Percentiles rank a stretch among this genome's conserved stretches.
phyloP scores from a whole-genome alignment of 2,797 vertebrate species.

The Anolis apletophallus region DNA sequence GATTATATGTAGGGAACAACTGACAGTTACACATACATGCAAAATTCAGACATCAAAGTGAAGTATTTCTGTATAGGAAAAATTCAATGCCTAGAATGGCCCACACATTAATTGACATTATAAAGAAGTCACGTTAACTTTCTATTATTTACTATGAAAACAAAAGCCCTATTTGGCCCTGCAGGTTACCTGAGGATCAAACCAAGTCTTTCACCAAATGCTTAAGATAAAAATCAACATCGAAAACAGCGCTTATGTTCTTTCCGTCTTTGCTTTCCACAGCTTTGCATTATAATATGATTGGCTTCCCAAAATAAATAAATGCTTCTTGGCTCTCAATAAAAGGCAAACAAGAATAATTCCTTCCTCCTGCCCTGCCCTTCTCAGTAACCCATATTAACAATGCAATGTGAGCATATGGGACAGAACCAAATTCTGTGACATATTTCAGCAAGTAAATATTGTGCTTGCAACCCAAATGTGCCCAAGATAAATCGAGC shows the following conservation, averaged over 20 bases:
- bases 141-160: conserved; percentile 9
- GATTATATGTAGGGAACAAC: background rate
- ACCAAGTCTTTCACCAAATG: background rate
- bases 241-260: background rate
- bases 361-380: conserved; percentile 24
- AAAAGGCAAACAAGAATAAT: conserved; percentile 42
- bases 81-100: background rate
- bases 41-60: background rate
- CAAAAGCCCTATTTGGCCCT: background rate
- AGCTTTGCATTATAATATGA: conserved; percentile 20
- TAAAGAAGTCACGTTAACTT: background rate
- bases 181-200: conserved; percentile 1
- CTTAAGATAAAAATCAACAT: background rate
- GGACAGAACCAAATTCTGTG: background rate
- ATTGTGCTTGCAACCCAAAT: background rate
- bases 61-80: background rate
- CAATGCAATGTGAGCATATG: background rate
- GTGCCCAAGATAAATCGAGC: background rate
- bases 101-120: background rate
- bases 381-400: conserved; percentile 24
- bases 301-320: conserved; percentile 18
- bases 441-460: conserved; percentile 23
- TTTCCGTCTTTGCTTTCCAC: background rate
- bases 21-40: background rate
- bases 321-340: conserved; percentile 9